Percentiles rank a stretch among this genome's conserved stretches.
phyloP scores from a whole-genome alignment of 2,113 vertebrate genomes.

The Xenopus laevis region DNA sequence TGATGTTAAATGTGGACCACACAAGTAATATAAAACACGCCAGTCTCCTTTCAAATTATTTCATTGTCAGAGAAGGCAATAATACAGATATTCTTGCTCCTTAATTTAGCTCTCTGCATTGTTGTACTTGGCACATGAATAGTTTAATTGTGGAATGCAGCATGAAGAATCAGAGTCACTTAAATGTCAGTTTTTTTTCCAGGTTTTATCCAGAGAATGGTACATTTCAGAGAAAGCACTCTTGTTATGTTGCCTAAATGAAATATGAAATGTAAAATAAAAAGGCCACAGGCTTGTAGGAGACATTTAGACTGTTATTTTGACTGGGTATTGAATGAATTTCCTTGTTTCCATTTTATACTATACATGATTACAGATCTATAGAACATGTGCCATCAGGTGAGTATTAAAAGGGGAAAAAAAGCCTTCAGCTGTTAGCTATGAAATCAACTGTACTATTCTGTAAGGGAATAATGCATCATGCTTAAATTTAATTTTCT shows the following conservation, averaged over 20 bases:
- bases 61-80: conserved; percentile 4
- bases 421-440: too few species aligned
- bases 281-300: too few species aligned
- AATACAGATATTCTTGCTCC: conserved; percentile 15
- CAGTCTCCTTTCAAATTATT: neutral
- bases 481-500: too few species aligned
- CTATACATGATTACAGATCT: too few species aligned
- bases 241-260: neutral
- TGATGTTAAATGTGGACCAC: conserved; percentile 18
- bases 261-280: too few species aligned
- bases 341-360: too few species aligned
- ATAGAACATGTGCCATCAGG: too few species aligned
- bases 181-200: conserved; percentile 8
- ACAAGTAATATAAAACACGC: conserved; percentile 22
- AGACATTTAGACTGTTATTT: too few species aligned
- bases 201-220: conserved; percentile 7
- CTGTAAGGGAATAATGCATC: too few species aligned
- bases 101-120: conserved; percentile 17
- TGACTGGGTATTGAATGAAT: too few species aligned
- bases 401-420: too few species aligned
- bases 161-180: conserved; percentile 19
- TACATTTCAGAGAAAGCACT: conserved; percentile 1
- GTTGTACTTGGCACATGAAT: conserved; percentile 12
- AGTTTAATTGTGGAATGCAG: conserved; percentile 17
- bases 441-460: too few species aligned